Base-by-base conservation (phyloP, 2,888 invertebrate genomes). In the Pinctada fucata region DNA sequence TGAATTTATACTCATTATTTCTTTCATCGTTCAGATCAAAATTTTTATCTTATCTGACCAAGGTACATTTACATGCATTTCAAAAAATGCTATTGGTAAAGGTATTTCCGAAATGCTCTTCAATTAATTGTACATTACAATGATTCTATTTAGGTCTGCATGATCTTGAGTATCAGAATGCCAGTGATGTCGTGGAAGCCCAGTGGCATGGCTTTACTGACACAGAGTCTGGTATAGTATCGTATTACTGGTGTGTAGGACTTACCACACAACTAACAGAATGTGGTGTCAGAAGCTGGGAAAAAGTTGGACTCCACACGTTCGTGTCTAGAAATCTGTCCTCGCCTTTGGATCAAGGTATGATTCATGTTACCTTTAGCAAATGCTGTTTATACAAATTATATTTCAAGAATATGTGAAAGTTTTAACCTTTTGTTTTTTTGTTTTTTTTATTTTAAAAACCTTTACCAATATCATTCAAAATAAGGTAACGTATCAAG, bases 271-370 rank as follows among this genome's bases (percentile, higher is more conserved):
- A 47, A n/a, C 3, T 10, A 3, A 63, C 67, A 1, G 68, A 51
- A 45, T 83, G 82, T 75, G 49, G 70, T 51, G 52, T 79, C 45
- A 63, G 69, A 10, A 8, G 48, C 3, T 85, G 85, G 83, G 78
- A 79, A 50, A 70, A 79, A 79, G 81, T 85, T 50, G 85, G 83
- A 8, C 70, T 85, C 13, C 79, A 76, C 31, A 80, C 73, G 8
- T 49, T 76, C 6, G 82, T 75, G n/a, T 75, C 75, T 6, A 31
- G 74, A 16, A 78, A 75, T 6, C n/a, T 80, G 6, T 52, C 52
- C 4, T 45, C 58, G n/a, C 45, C 72, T 47, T 31, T 82, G 6
- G 31, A 13, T 4, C 69, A 79, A 66, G 78, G 82, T 79, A 79
- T 3, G 45, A 31, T 31, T 31, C 31, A 31, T 16, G 8, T 51